A percentile compares a stretch with the other conserved stretches of the same genome.
Evolutionary conservation across 2,113 vertebrate species (phyloP).

Genomic region (Proterorhinus semilunaris): DNA sequence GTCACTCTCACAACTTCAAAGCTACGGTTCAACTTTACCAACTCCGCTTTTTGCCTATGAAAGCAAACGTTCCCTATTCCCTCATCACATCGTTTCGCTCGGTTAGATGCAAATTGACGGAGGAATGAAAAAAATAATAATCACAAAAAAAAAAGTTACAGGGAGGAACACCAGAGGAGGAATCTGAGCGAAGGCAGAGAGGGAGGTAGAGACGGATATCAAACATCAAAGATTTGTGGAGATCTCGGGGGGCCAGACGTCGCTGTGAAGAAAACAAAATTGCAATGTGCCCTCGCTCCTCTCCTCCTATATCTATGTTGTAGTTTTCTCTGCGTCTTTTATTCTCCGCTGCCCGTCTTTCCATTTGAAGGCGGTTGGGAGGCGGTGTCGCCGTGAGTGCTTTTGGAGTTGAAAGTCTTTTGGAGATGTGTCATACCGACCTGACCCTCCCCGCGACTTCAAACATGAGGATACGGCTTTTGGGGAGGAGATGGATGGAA

Average conservation of each 20-base stretch:
- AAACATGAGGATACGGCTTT: slow-evolving; percentile 28
- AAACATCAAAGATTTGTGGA: slow-evolving; percentile 69
- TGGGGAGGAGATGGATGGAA: slow-evolving; percentile 34
- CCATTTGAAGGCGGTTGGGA: slow-evolving; percentile 51
- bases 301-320: slow-evolving; percentile 22
- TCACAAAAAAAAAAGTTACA: slow-evolving; percentile 50
- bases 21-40: slow-evolving; percentile 34
- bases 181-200: slow-evolving; percentile 20
- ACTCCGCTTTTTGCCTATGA: slow-evolving; percentile 27
- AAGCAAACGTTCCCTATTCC: slow-evolving; percentile 56
- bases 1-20: slow-evolving; percentile 47
- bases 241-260: slow-evolving; percentile 62
- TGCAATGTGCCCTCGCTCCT: slow-evolving; percentile 32
- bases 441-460: slow-evolving; percentile 46
- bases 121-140: slow-evolving; percentile 66
- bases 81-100: slow-evolving; percentile 40
- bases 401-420: slow-evolving; percentile 61
- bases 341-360: slow-evolving; percentile 40
- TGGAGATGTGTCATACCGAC: slow-evolving; percentile 50
- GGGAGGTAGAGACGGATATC: slow-evolving; percentile 44
- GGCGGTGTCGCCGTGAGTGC: slow-evolving; percentile 51
- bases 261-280: slow-evolving; percentile 61
- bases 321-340: slow-evolving; percentile 45
- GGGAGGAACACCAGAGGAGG: slow-evolving; percentile 57
- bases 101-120: slow-evolving; percentile 65